These are phyloP conservation scores for Tokudaia muenninki DNA, from an alignment of 2,797 vertebrate species.

Conservation along the genomic window DNA sequence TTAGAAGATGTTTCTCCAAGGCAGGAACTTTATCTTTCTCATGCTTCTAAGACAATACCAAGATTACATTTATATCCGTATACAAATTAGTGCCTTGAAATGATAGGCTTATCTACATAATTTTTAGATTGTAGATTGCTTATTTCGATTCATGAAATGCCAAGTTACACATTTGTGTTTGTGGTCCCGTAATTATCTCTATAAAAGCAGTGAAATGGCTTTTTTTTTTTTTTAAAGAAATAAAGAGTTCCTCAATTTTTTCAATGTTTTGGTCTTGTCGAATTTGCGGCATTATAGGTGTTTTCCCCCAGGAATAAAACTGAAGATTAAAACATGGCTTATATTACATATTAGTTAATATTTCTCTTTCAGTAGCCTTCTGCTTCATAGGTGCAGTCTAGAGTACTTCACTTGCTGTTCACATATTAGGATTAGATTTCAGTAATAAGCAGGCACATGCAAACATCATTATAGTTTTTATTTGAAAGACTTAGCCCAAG, in stretches of 20 bases:
- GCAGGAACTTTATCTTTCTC: conserved; percentile 69
- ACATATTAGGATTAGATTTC: conserved; percentile 62
- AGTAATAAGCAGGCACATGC: conserved; percentile 43
- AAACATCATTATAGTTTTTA: conserved; percentile 47
- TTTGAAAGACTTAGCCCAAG: conserved; percentile 72
- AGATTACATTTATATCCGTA: conserved; percentile 1
- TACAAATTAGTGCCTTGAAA: conserved; percentile 66
- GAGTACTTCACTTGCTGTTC: conserved; percentile 50
- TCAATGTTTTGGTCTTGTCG: conserved; percentile 40
- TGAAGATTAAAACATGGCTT: conserved; percentile 29
- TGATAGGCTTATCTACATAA: conserved; percentile 66
- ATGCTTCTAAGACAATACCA: conserved; percentile 34
- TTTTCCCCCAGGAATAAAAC: background rate
- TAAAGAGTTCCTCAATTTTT: conserved; percentile 27
- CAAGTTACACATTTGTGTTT: conserved; percentile 54
- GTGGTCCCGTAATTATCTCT: conserved; percentile 39
- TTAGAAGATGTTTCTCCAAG: conserved; percentile 67
- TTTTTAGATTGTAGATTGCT: conserved; percentile 71
- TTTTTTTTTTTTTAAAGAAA: background rate
- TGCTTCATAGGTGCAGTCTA: conserved; percentile 18
- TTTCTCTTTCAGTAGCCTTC: conserved; percentile 31
- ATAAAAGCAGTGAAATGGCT: conserved; percentile 44
- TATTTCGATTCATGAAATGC: background rate
- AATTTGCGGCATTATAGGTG: conserved; percentile 13
- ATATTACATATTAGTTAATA: background rate